Evolutionary conservation across 2,113 vertebrate species (phyloP), one percentile per base, ranked within the genome.

Genomic region (Bufo bufo): DNA sequence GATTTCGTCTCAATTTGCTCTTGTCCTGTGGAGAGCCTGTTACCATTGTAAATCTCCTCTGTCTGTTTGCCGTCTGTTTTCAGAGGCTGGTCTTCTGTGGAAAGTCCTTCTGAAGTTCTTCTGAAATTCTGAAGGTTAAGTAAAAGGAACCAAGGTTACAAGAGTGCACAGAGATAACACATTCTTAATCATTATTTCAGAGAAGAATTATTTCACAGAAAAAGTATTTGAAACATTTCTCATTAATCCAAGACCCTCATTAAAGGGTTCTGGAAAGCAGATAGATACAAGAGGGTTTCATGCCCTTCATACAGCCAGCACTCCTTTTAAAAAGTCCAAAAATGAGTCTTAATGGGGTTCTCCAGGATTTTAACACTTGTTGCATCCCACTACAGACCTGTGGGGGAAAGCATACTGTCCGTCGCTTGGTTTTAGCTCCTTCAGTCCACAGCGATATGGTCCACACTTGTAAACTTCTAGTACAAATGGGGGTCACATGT

Each of bases 31-130:
- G 43, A 85, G 78, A 92, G 84, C 86, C 89, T 94, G 89, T 92
- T 97, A 69, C 95, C 97, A 75, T 98, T 98, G 91, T 91, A 93
- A 77, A 93, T 93, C 87, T 96, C 96, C 10, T 93, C 94, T 49
- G 92, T 93, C 88, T 93, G 90, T 91, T 92, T 95, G 95, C 72
- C 94, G 94, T 91, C 96, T 89, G 91, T 92, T 93, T 89, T 92
- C 91, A 95, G 93, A 3, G 93, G 94, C 59, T 94, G 90, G 61
- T 96, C 93, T 90, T 97, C 95, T 90, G 92, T 95, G 78, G 94
- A 96, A 77, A 96, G 94, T 90, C 93, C 92, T 90, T 33, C 33
- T 33, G 33, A 33, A 33, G 33, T 33, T 33, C 91, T 96, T 94
- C 94, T 95, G 63, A 87, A 92, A 91, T 94, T 95, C 95, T 97